phyloP scores from a whole-genome alignment of 2,888 invertebrate genomes.

The Rhingia rostrata region DNA sequence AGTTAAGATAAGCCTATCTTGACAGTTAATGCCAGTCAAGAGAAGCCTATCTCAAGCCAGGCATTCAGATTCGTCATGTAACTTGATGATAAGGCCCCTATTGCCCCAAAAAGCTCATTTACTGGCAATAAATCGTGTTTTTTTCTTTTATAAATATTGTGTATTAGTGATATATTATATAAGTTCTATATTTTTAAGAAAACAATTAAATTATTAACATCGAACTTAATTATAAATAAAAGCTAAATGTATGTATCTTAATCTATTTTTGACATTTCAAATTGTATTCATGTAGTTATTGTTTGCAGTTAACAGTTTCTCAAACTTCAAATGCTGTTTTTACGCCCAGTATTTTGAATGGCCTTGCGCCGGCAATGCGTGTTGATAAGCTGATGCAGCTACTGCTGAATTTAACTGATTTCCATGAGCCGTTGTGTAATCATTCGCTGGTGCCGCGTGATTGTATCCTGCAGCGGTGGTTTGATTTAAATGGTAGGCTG shows the following conservation, averaged over 20 bases:
- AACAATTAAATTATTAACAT: constrained; percentile 59
- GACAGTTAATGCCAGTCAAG: too few relatives aligned
- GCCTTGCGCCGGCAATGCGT: constrained; percentile 80
- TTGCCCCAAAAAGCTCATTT: too few relatives aligned
- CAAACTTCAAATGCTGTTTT: neutral
- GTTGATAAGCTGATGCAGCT: constrained; percentile 80
- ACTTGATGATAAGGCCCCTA: too few relatives aligned
- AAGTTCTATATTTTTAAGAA: constrained; percentile 31
- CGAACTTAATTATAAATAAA: constrained; percentile 39
- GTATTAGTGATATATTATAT: constrained; percentile 28
- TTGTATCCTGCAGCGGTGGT: constrained; percentile 80
- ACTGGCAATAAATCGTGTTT: neutral
- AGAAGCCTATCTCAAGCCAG: too few relatives aligned
- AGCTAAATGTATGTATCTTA: constrained; percentile 11
- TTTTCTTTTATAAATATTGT: neutral
- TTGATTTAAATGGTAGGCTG: constrained; percentile 81
- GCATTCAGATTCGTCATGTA: too few relatives aligned
- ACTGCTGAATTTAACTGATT: constrained; percentile 78
- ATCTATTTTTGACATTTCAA: constrained; percentile 43
- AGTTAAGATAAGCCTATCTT: too few relatives aligned
- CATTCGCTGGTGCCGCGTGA: constrained; percentile 80
- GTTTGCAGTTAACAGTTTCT: constrained; percentile 51
- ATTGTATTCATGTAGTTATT: neutral
- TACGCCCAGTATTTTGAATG: constrained; percentile 82
- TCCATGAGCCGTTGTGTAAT: constrained; percentile 79